phyloP scores from a whole-genome alignment of 2,888 invertebrate genomes.

The Lithodes maja region DNA sequence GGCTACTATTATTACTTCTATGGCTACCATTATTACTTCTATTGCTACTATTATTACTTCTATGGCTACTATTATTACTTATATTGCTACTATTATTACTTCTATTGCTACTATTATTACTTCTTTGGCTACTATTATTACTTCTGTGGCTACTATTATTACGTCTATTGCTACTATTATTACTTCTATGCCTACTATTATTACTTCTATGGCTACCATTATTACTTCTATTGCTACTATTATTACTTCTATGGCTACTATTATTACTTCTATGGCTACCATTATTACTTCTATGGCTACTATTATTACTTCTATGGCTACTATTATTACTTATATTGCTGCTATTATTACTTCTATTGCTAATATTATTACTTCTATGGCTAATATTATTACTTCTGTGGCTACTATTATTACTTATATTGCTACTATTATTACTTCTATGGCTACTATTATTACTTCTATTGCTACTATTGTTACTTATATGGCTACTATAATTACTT shows the following conservation, averaged over 20 bases:
- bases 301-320: background rate
- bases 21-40: background rate
- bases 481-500: background rate
- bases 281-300: too few relatives aligned
- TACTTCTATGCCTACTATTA: too few relatives aligned
- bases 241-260: too few relatives aligned
- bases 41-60: background rate
- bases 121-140: too few relatives aligned
- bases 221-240: too few relatives aligned
- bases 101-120: too few relatives aligned
- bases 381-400: conserved; percentile 5
- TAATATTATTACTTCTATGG: background rate
- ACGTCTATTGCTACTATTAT: too few relatives aligned
- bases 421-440: conserved; percentile 9
- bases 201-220: too few relatives aligned
- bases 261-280: too few relatives aligned
- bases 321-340: conserved; percentile 6
- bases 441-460: background rate
- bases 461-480: background rate
- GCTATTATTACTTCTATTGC: conserved; percentile 18
- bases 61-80: background rate
- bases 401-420: conserved; percentile 16
- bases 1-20: background rate
- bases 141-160: too few relatives aligned
- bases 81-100: background rate